Conservation (phyloP, 1,140 invertebrate genomes). For the Delia radicum region DNA sequence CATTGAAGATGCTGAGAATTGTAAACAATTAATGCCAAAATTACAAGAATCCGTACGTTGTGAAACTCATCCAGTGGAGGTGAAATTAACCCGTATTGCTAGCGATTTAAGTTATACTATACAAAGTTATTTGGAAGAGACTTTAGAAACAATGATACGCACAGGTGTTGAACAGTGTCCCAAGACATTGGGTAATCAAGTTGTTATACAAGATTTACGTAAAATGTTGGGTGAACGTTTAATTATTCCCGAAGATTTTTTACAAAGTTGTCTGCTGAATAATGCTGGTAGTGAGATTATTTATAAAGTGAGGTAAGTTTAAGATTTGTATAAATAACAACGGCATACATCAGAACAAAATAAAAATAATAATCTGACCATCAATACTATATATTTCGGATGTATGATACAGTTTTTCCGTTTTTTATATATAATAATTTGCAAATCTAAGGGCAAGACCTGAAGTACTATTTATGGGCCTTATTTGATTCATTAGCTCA, state of each 20-base stretch:
- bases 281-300: slow-evolving; percentile 79
- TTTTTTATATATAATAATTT: too few species aligned
- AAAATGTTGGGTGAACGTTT: slow-evolving; percentile 71
- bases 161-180: slow-evolving; percentile 79
- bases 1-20: slow-evolving; percentile 81
- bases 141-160: slow-evolving; percentile 80
- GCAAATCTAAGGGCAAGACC: too few species aligned
- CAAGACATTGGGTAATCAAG: slow-evolving; percentile 70
- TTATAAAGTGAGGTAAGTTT: slow-evolving; percentile 75
- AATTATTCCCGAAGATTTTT: slow-evolving; percentile 69
- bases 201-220: slow-evolving; percentile 68
- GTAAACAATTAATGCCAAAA: slow-evolving; percentile 75
- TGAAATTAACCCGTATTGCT: slow-evolving; percentile 69
- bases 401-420: background rate
- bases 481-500: too few species aligned
- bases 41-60: slow-evolving; percentile 78
- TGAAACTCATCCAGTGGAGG: slow-evolving; percentile 73
- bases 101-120: slow-evolving; percentile 71
- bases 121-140: slow-evolving; percentile 73
- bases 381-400: too few species aligned
- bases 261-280: slow-evolving; percentile 70
- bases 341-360: too few species aligned
- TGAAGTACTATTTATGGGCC: too few species aligned
- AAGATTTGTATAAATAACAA: too few species aligned
- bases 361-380: too few species aligned